Evolutionary conservation across 2,797 vertebrate species (phyloP).

Genomic region (Aselliscus stoliczkanus): DNA sequence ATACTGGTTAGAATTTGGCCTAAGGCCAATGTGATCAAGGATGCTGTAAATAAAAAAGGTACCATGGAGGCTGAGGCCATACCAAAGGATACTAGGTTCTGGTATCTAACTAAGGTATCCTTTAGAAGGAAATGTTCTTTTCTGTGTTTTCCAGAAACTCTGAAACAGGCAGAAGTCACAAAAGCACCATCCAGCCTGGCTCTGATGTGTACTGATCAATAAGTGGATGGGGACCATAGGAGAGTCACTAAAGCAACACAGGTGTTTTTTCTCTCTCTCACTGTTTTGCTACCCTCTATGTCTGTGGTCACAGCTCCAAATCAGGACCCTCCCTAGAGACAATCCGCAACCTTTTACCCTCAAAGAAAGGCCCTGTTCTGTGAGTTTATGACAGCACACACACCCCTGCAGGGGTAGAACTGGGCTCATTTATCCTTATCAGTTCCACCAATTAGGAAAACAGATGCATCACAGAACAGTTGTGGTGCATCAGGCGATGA

Average conservation of each 20-base stretch:
- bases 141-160: background rate
- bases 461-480: conserved; percentile 68
- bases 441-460: conserved; percentile 71
- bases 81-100: background rate
- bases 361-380: background rate
- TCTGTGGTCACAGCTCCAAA: background rate
- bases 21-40: background rate
- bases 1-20: background rate
- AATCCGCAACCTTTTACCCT: background rate
- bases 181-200: background rate
- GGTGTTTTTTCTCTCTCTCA: background rate
- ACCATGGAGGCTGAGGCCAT: background rate
- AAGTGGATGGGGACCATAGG: background rate
- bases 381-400: conserved; percentile 6
- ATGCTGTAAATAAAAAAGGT: background rate
- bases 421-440: conserved; percentile 69
- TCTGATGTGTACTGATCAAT: background rate
- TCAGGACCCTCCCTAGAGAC: background rate
- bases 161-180: background rate
- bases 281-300: background rate
- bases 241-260: background rate
- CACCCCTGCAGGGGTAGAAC: background rate
- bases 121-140: background rate
- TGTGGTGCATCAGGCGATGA: conserved; percentile 49
- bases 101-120: background rate